Evolutionary conservation across 2,797 vertebrate species (phyloP).

Genomic region (Malurus splendens): DNA sequence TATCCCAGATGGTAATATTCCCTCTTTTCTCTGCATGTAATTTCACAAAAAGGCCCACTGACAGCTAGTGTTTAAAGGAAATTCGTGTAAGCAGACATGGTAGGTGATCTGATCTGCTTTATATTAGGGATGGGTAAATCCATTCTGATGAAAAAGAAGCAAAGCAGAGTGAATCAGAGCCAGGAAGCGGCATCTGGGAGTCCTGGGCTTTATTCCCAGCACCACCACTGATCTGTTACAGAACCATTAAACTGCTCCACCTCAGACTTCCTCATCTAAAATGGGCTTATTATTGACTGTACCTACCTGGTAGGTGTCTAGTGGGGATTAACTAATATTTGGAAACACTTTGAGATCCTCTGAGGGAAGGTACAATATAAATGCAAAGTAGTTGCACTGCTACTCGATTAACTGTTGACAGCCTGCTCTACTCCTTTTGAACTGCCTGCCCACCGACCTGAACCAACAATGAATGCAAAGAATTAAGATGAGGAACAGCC

Average conservation of each 20-base stretch:
- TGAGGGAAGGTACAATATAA: constrained; percentile 50
- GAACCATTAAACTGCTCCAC: constrained; percentile 1
- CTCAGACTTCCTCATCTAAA: constrained; percentile 34
- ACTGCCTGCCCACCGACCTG: neutral
- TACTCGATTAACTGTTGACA: constrained; percentile 32
- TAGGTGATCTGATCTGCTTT: constrained; percentile 29
- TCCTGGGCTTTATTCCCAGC: constrained; percentile 32
- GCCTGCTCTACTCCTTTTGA: neutral
- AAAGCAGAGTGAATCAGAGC: neutral
- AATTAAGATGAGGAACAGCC: neutral
- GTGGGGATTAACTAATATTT: constrained; percentile 48
- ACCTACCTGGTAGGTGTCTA: constrained; percentile 7
- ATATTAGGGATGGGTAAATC: neutral
- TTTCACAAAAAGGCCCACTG: constrained; percentile 43
- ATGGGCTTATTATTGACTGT: constrained; percentile 36
- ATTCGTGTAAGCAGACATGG: constrained; percentile 9
- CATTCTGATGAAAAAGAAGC: neutral
- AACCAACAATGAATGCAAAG: neutral
- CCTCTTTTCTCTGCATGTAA: constrained; percentile 18
- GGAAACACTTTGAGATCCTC: constrained; percentile 37
- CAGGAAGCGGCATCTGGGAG: neutral
- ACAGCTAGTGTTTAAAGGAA: constrained; percentile 41
- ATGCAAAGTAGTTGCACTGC: constrained; percentile 36
- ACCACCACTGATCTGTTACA: neutral
- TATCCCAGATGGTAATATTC: constrained; percentile 56